A percentile compares a stretch with the other conserved stretches of the same genome.
Evolutionary conservation across 2,888 invertebrate species (phyloP).

Genomic region (Biston betularia): DNA sequence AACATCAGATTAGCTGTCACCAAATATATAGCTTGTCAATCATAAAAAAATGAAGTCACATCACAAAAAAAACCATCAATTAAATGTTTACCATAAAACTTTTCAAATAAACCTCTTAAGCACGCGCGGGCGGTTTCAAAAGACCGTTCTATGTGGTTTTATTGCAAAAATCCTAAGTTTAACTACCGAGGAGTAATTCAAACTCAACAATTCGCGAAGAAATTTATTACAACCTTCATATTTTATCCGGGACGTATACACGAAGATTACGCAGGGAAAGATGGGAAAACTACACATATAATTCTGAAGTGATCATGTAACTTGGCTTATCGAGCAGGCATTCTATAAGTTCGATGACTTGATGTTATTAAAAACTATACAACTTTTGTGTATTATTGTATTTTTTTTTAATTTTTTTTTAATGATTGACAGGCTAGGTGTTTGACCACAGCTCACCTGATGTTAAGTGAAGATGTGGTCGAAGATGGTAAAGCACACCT

Average conservation of each 20-base stretch:
- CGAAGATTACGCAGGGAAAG: not conserved
- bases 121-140: constrained; percentile 19
- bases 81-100: constrained; percentile 15
- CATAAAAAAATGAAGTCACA: not conserved
- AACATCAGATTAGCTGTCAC: no score
- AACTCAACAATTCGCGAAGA: constrained; percentile 45
- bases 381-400: no score
- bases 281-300: not conserved
- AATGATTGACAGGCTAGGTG: no score
- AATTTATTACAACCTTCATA: constrained; percentile 48
- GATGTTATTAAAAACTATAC: no score
- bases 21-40: not conserved
- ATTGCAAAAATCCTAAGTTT: constrained; percentile 34
- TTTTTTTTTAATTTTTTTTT: no score
- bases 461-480: no score
- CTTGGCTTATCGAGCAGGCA: no score
- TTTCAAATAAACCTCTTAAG: constrained; percentile 10
- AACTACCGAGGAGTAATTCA: constrained; percentile 42
- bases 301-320: no score
- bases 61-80: constrained; percentile 4
- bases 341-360: no score
- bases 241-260: constrained; percentile 36
- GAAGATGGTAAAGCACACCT: no score
- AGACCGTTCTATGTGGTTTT: constrained; percentile 30
- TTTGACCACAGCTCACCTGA: no score